A percentile compares a stretch with the other conserved stretches of the same genome.
Evolutionary conservation across 2,888 invertebrate genomes (phyloP).

Genomic region (Drosophila eohydei): DNA sequence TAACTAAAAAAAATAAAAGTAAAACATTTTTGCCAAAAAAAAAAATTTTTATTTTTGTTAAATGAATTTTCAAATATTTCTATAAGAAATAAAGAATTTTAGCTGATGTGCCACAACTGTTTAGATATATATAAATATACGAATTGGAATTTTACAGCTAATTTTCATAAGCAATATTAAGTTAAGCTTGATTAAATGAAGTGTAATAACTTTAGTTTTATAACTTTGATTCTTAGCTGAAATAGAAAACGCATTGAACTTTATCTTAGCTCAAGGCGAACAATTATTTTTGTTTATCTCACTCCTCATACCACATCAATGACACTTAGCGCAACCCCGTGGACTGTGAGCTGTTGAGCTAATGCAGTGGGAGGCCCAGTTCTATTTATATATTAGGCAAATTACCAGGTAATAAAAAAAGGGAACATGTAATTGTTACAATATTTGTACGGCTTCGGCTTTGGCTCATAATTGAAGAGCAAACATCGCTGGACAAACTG

Average conservation of each 20-base stretch:
- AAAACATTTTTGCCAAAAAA: no score
- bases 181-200: not conserved
- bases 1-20: no score
- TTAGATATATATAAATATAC: no score
- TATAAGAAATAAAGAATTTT: no score
- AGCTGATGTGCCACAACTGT: no score
- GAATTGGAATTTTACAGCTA: no score
- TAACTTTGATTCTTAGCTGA: not conserved
- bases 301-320: not conserved
- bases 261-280: not conserved
- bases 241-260: not conserved
- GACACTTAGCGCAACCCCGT: slow-evolving; percentile 16
- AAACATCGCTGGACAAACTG: slow-evolving; percentile 60
- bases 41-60: no score
- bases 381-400: slow-evolving; percentile 75
- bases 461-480: slow-evolving; percentile 66
- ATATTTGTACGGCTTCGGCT: slow-evolving; percentile 60
- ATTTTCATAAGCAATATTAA: no score
- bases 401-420: slow-evolving; percentile 76
- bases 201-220: not conserved
- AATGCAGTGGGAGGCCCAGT: slow-evolving; percentile 66
- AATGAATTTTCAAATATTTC: no score
- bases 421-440: slow-evolving; percentile 74
- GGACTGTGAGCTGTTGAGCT: slow-evolving; percentile 13
- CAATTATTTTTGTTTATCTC: not conserved